These are phyloP conservation scores for Chymomyza fuscimana DNA, from an alignment of 2,888 invertebrate species.

Conservation along the genomic window DNA sequence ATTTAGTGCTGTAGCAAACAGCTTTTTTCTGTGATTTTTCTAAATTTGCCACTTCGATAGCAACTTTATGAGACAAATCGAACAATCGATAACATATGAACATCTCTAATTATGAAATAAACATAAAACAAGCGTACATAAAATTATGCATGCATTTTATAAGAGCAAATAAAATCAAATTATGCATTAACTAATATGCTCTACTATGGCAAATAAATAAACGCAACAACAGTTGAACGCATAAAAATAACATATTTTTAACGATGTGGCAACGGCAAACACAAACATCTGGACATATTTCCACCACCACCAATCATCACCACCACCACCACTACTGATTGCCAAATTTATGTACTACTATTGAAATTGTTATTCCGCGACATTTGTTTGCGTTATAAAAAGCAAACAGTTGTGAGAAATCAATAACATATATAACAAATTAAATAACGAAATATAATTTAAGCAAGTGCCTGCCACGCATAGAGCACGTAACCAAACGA, in stretches of 20 bases:
- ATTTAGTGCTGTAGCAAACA: too few species aligned
- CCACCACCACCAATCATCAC: background rate
- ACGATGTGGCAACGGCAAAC: background rate
- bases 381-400: background rate
- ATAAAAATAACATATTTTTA: background rate
- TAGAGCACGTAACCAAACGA: background rate
- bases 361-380: background rate
- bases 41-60: too few species aligned
- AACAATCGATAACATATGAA: too few species aligned
- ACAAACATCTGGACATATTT: conserved; percentile 1
- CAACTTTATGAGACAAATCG: too few species aligned
- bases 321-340: background rate
- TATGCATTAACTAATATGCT: too few species aligned
- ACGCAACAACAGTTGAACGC: background rate
- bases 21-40: too few species aligned
- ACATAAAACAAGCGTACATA: too few species aligned
- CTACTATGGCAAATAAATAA: too few species aligned
- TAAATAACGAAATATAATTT: background rate
- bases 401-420: background rate
- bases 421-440: background rate
- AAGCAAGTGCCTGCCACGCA: background rate
- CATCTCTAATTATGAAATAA: too few species aligned
- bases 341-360: background rate
- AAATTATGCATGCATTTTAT: too few species aligned
- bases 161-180: too few species aligned